Base-by-base conservation (phyloP, 2,113 vertebrate genomes). In the Vidua macroura region DNA sequence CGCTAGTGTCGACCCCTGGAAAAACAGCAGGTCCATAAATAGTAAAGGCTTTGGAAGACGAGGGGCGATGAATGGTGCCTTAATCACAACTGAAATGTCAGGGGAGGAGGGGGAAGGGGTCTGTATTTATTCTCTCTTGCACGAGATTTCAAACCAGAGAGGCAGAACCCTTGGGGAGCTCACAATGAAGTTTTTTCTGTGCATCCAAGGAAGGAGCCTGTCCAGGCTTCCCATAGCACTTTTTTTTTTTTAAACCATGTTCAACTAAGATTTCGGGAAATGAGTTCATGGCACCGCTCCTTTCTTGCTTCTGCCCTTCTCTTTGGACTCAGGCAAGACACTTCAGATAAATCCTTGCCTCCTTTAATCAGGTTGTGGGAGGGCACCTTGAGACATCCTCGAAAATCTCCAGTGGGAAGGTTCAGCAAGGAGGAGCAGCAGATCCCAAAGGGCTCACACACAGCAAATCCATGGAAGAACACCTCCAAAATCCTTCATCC, bases 1-100 rank as follows among this genome's bases (percentile, higher is more conserved):
- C 11, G 25, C 69, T 63, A 75, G 93, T 90, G 92, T 95, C 95
- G 94, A 28, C 90, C 46, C 7, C 94, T 92, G 95, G 86, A 89
- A 93, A 96, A 95, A 84, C 88, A 93, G 92, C 95, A 95, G 95
- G 91, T 69, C 94, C 94, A 93, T 96, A 95, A 95, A 96, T 90
- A 95, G 93, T 91, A 59, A 95, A 95, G 93, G 90, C 67, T 94
- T 83, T 94, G 94, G 83, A 22, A 80, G 90, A 96, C 0, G 90
- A 95, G 86, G 85, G 90, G 93, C 59, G n/a, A 92, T 96, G 92
- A 92, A 94, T 48, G 90, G 88, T 86, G 90, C 81, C 92, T 96
- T 95, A 96, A 96, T 94, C 88, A 93, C 83, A 94, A 85, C 73
- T 48, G 64, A 95, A 95, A 96, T 94, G 90, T 94, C 92, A 84